Evolutionary conservation across 2,888 invertebrate species (phyloP), one percentile per base, ranked within the genome.

Genomic region (Galerucella calmariensis): DNA sequence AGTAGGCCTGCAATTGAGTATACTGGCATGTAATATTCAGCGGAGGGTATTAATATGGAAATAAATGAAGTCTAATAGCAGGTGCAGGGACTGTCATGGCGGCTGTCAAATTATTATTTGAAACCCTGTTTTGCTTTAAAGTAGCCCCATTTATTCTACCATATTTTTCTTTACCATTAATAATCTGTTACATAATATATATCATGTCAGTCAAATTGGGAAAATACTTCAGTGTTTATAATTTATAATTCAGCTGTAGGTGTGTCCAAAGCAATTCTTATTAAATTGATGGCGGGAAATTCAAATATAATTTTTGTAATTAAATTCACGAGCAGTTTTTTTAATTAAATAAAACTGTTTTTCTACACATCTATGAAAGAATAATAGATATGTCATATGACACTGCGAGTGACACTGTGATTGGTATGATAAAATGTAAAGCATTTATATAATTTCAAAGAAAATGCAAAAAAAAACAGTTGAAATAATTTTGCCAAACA

Each of bases 11-110:
- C 59, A 70, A 71, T 73, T 75, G 8, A 71, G 77, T 74, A 79
- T 16, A 16, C 41, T 59, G 27, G 16, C 41, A 20, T 59, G 51
- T 24, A 66, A 51, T 61, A 59, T 62, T 56, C 41, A 27, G 41
- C 24, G 65, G 51, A 24, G 16, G 61, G 46, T 41, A 12, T 59
- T 12, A 44, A 69, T 63, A 61, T 76, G 70, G 78, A 76, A 75
- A 77, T 73, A 72, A 74, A 74, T 73, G 51, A 74, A 72, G 76
- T 78, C 78, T 77, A 78, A 77, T 79, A 82, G 83, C 83, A 84
- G 84, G 84, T 84, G 83, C 81, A 83, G 76, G 73, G 79, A 83
- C 84, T 86, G 86, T 86, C 86, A 86, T 86, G 86, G 86, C 86
- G 85, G 84, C 84, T 84, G 83, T 83, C 83, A 85, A 84, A 84